phyloP scores from a whole-genome alignment of 2,797 vertebrate species.

The Poecilia picta region DNA sequence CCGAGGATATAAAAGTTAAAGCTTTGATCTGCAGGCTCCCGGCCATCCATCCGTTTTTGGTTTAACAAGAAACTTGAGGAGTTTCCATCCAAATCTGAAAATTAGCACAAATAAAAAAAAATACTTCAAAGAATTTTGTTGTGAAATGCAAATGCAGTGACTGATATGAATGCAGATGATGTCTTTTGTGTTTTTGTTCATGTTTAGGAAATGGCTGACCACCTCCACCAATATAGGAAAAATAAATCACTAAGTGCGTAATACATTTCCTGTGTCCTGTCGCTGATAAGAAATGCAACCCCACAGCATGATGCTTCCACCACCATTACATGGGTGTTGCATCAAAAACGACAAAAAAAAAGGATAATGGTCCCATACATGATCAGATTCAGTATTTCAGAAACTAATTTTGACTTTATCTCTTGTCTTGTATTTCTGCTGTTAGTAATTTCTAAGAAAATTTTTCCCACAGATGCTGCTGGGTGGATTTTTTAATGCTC shows the following conservation, averaged over 20 bases:
- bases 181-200: neutral
- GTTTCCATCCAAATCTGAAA: neutral
- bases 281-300: neutral
- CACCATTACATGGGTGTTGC: too few species aligned
- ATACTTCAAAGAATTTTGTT: too few species aligned
- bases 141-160: neutral
- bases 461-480: neutral
- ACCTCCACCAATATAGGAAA: neutral
- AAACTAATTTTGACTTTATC: neutral
- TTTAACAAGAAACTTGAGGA: neutral
- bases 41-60: neutral
- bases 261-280: neutral
- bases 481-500: neutral
- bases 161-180: neutral
- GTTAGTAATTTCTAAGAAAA: neutral
- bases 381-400: neutral
- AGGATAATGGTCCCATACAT: too few species aligned
- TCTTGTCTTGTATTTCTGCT: neutral
- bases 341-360: too few species aligned
- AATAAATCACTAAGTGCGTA: neutral
- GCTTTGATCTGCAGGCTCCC: constrained; percentile 1
- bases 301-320: neutral
- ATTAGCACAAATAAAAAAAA: neutral
- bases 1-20: neutral
- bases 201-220: neutral